These are phyloP conservation scores for Alligator sinensis DNA, from an alignment of 2,113 vertebrate genomes.

Conservation along the genomic window DNA sequence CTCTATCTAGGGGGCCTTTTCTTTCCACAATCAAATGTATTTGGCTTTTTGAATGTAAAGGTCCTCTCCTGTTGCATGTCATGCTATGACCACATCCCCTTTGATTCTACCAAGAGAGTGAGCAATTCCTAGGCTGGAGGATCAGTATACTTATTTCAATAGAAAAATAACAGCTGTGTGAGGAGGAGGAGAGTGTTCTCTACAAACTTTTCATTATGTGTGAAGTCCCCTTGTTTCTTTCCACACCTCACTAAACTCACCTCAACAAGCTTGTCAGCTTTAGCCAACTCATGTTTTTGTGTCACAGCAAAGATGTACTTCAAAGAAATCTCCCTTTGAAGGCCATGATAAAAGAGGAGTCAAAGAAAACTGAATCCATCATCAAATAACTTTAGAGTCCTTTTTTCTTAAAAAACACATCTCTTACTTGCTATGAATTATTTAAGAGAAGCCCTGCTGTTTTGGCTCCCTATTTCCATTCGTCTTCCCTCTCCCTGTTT, in stretches of 20 bases:
- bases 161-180: background rate
- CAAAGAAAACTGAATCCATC: constrained; percentile 35
- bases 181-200: background rate
- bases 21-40: background rate
- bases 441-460: constrained; percentile 39
- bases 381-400: constrained; percentile 6
- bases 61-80: background rate
- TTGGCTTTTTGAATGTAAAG: background rate
- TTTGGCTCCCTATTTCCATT: constrained; percentile 4
- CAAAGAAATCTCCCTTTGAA: constrained; percentile 55
- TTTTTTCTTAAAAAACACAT: background rate
- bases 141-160: background rate
- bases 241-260: background rate
- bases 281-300: constrained; percentile 26
- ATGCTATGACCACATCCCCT: background rate
- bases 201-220: background rate
- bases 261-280: background rate
- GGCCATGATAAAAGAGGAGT: constrained; percentile 45
- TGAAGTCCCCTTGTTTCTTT: constrained; percentile 10
- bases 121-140: background rate
- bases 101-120: constrained; percentile 14
- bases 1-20: background rate
- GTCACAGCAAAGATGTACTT: constrained; percentile 41
- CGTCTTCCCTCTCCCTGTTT: background rate
- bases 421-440: constrained; percentile 48